Conservation (phyloP, 2,888 invertebrate species). For the Drosophila nr. medialis region DNA sequence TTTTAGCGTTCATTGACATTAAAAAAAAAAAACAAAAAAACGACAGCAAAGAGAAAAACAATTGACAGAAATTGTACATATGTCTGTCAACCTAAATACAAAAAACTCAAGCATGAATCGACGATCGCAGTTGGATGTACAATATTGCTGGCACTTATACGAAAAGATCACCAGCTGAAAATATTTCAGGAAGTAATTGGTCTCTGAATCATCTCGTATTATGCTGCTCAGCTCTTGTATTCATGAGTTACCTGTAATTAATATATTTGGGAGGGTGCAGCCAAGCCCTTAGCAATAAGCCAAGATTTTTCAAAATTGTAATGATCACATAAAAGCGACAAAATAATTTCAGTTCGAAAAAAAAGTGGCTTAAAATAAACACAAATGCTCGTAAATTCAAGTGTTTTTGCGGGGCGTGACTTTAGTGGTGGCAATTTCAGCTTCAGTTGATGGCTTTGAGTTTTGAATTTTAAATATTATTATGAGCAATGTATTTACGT, state of each 20-base stretch:
- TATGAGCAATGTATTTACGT: conserved; percentile 68
- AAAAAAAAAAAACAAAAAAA: conserved; percentile 41
- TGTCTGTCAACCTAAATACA: conserved; percentile 56
- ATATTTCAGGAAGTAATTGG: conserved; percentile 3
- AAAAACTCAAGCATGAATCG: conserved; percentile 29
- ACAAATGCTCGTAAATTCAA: conserved; percentile 58
- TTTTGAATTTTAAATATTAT: conserved; percentile 56
- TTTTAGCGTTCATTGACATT: conserved; percentile 76
- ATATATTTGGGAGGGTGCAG: conserved; percentile 49
- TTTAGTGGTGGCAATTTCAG: conserved; percentile 60
- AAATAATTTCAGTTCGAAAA: conserved; percentile 41
- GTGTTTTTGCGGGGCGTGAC: conserved; percentile 68
- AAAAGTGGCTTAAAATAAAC: conserved; percentile 51
- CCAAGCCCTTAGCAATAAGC: conserved; percentile 43
- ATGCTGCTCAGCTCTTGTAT: conserved; percentile 53
- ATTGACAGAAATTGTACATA: conserved; percentile 62
- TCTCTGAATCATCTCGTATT: conserved; percentile 32
- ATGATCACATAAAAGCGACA: conserved; percentile 43
- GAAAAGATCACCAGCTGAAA: background rate
- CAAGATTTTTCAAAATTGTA: conserved; percentile 56
- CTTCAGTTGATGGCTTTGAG: conserved; percentile 31
- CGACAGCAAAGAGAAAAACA: conserved; percentile 37
- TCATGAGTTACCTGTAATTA: conserved; percentile 28
- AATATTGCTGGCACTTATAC: background rate
- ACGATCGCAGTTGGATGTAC: background rate